A percentile compares a stretch with the other conserved stretches of the same genome.
Evolutionary conservation across 2,113 vertebrate genomes (phyloP).

Genomic region (Rutilus rutilus): DNA sequence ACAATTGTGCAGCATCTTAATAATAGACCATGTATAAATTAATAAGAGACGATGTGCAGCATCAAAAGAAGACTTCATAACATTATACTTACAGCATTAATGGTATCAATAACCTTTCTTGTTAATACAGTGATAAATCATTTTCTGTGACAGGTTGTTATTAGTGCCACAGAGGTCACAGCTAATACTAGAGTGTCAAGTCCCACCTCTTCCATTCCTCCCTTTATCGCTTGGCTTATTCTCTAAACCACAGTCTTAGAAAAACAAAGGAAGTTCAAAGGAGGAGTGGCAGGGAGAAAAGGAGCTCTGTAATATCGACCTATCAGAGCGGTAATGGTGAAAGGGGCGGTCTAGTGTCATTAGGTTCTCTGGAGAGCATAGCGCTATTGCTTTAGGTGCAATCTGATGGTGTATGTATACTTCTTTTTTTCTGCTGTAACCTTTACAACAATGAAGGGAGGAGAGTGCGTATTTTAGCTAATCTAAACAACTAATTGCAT

Average conservation of each 20-base stretch:
- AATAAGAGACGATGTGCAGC: background rate
- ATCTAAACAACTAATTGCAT: conserved; percentile 6
- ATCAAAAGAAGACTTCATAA: conserved; percentile 3
- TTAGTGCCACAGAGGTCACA: conserved; percentile 9
- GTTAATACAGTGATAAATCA: background rate
- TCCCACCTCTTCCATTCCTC: conserved; percentile 2
- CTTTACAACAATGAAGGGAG: conserved; percentile 19
- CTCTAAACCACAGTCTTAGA: background rate
- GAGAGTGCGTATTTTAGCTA: background rate
- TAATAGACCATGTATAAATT: background rate
- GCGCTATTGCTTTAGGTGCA: background rate
- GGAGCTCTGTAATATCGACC: background rate
- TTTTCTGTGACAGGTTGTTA: background rate
- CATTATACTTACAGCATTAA: background rate
- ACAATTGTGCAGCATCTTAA: background rate
- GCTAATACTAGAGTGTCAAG: background rate
- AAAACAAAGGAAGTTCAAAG: conserved; percentile 17
- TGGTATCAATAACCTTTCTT: background rate
- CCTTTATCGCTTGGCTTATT: background rate
- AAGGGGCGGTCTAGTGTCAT: background rate
- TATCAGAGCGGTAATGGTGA: conserved; percentile 13
- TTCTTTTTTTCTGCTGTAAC: background rate
- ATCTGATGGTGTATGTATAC: background rate
- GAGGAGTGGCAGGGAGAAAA: conserved; percentile 1
- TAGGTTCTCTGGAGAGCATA: background rate